Base-by-base conservation (phyloP, 2,888 invertebrate species). In the Cryptophagus acutangulus region DNA sequence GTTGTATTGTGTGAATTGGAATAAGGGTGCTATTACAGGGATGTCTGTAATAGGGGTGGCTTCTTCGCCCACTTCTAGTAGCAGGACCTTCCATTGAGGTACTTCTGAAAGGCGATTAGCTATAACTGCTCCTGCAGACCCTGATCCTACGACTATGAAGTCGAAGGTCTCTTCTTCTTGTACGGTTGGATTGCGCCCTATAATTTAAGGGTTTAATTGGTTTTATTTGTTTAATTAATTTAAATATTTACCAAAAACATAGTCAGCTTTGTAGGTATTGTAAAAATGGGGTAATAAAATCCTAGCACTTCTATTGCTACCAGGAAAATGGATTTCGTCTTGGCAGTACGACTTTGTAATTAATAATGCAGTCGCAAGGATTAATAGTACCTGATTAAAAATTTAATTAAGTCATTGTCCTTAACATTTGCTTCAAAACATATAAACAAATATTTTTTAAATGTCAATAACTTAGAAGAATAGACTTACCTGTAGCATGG, bases 71-170 rank as follows among this genome's bases (percentile, higher is more conserved):
- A 82, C 81, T 62, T 86, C 86, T 6, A 86, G 57, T 0, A 86
- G 66, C 3, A 86, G 68, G 0, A 85, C 75, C 34, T 70, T 78
- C 75, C 75, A 76, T 20, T 76, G 62, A 1, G 67, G 63, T 41
- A 74, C 77, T 65, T 85, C 84, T 1, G 81, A 74, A 0, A 87
- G 69, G 1, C 87, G 73, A 51, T 82, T 78, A 0, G 86, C 85
- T 6, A 87, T 56, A 0, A 79, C 81, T 0, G 83, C 77, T 0
- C 87, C 87, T 0, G 81, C 79, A 0, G 83, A 77, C 0, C 86
- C 84, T 0, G 81, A 81, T 0, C 85, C 84, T 0, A 85, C 72
- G 14, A 83, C 70, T 2, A 83, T 71, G 52, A 82, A 84, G 57
- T 84, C 83, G 26, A 6, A 26, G 3, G 26, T 26, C 12, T 26